Percentiles rank a stretch among this genome's conserved stretches.
Conservation (phyloP, 30 jellyfish, hydroid and myxozoan genomes). For the Catostylus mosaicus region DNA sequence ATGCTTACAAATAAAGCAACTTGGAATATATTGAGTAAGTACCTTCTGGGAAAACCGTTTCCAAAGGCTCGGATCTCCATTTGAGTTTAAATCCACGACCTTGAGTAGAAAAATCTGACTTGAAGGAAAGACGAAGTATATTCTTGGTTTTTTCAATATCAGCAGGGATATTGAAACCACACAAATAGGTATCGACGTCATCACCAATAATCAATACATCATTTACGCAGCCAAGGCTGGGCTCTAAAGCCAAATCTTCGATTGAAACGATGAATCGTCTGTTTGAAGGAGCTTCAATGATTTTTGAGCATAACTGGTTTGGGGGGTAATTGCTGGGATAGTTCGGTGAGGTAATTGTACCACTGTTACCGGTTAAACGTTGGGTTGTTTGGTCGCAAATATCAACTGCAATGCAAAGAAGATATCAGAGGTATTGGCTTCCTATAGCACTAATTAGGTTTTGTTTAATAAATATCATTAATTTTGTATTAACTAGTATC, state of each 20-base stretch:
- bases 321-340: slow-evolving; percentile 71
- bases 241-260: slow-evolving; percentile 37
- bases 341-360: slow-evolving; percentile 69
- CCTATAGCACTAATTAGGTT: no score
- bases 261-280: slow-evolving; percentile 27
- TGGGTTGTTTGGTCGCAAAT: slow-evolving; percentile 6
- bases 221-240: slow-evolving; percentile 28
- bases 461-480: no score
- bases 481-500: no score
- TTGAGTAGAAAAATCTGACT: background rate
- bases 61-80: background rate
- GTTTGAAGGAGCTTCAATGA: slow-evolving; percentile 23
- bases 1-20: no score
- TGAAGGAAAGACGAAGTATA: background rate
- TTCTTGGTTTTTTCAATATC: background rate
- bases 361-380: slow-evolving; percentile 25
- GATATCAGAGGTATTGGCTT: background rate
- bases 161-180: slow-evolving; percentile 3
- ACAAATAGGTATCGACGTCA: background rate
- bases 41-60: background rate
- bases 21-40: no score
- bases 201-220: slow-evolving; percentile 21
- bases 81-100: background rate
- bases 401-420: background rate
- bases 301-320: slow-evolving; percentile 29